Conservation (phyloP, 92 coral and sea anemone genomes). For the Epizoanthus ramosus region DNA sequence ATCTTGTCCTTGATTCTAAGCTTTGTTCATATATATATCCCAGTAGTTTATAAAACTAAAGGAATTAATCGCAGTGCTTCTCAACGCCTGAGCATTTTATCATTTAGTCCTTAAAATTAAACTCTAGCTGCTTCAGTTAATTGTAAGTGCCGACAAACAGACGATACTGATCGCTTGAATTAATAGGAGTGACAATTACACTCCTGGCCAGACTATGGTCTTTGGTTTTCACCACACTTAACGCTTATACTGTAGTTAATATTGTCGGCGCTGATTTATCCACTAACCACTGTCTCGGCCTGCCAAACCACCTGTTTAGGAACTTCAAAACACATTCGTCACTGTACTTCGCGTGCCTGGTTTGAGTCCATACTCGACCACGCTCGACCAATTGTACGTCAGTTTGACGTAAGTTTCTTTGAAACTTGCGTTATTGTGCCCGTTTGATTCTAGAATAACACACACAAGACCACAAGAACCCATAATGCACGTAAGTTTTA, state of each 20-base stretch:
- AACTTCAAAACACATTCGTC: neutral
- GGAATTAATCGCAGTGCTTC: conserved; percentile 5
- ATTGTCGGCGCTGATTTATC: neutral
- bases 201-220: neutral
- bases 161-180: neutral
- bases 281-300: neutral
- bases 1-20: no score
- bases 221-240: neutral
- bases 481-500: conserved; percentile 4
- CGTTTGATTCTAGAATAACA: neutral
- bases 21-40: neutral
- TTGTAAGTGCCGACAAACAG: neutral
- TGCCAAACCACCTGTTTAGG: neutral
- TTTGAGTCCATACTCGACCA: neutral
- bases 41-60: conserved; percentile 15
- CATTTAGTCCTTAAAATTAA: conserved; percentile 22
- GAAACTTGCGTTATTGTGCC: neutral
- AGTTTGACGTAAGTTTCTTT: neutral
- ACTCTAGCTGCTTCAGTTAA: conserved; percentile 12
- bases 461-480: neutral
- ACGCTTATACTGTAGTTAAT: neutral
- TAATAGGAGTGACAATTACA: neutral
- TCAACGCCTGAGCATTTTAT: neutral
- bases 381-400: conserved; percentile 6
- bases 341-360: neutral